Evolutionary conservation across 2,888 invertebrate genomes (phyloP).

Genomic region (Tromatobia lineatoria): DNA sequence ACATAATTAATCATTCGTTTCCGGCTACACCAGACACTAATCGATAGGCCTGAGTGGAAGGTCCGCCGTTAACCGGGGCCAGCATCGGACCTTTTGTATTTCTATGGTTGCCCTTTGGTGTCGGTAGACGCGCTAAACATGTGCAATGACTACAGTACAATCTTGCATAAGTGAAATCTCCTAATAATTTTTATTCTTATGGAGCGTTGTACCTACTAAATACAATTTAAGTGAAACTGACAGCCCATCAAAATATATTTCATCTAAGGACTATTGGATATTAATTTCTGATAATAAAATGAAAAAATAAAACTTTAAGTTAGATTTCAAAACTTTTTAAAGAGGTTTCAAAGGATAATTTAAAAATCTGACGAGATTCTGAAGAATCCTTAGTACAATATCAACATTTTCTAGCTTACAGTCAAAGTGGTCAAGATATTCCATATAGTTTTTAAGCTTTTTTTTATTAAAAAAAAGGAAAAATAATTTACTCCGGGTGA

Average conservation of each 20-base stretch:
- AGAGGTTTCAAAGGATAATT: too few species aligned
- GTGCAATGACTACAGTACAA: conserved; percentile 1
- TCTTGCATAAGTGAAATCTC: background rate
- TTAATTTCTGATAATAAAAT: background rate
- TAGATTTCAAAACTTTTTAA: too few species aligned
- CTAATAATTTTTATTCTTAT: background rate
- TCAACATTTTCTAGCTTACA: too few species aligned
- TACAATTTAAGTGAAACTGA: background rate
- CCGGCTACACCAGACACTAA: conserved; percentile 16
- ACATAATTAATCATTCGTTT: conserved; percentile 9
- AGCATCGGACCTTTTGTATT: conserved; percentile 74
- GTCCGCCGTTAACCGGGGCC: background rate
- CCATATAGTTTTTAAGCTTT: too few species aligned
- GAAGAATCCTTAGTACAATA: too few species aligned
- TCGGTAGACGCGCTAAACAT: conserved; percentile 24
- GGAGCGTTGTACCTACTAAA: background rate
- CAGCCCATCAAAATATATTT: background rate
- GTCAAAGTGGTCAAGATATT: too few species aligned
- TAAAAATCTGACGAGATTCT: too few species aligned
- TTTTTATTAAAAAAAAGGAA: too few species aligned
- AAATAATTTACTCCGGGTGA: too few species aligned
- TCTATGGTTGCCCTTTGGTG: conserved; percentile 76
- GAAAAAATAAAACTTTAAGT: background rate
- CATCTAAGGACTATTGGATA: background rate
- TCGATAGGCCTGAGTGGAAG: conserved; percentile 12